Conservation (phyloP, 2,797 vertebrate species). For the Myripristis jacobus region DNA sequence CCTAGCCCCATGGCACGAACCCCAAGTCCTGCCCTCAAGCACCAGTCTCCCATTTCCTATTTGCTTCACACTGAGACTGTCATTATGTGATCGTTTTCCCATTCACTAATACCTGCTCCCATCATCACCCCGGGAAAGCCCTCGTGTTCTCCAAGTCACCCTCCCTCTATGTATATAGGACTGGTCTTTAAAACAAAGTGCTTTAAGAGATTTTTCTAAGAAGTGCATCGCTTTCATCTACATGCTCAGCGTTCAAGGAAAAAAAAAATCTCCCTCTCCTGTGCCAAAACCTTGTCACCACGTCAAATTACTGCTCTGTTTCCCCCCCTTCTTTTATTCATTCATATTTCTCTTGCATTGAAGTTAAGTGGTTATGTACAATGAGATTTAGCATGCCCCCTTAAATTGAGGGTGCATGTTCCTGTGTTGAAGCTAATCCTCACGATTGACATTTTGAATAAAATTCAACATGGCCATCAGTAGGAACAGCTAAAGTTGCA, state of each 20-base stretch:
- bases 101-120: constrained; percentile 68
- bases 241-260: constrained; percentile 23
- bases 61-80: constrained; percentile 84
- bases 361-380: constrained; percentile 67
- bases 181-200: constrained; percentile 47
- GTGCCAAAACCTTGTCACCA: constrained; percentile 62
- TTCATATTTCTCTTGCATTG: constrained; percentile 45
- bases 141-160: constrained; percentile 35
- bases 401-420: constrained; percentile 67
- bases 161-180: constrained; percentile 72
- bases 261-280: constrained; percentile 58
- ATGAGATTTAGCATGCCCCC: constrained; percentile 73
- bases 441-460: constrained; percentile 46
- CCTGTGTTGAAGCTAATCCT: constrained; percentile 43
- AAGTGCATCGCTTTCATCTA: constrained; percentile 36
- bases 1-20: constrained; percentile 71
- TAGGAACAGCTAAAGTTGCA: constrained; percentile 34
- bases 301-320: constrained; percentile 33
- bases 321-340: constrained; percentile 5
- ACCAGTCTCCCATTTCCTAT: constrained; percentile 70
- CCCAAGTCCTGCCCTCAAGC: constrained; percentile 76
- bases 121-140: constrained; percentile 5
- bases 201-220: constrained; percentile 47
- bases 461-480: constrained; percentile 41
- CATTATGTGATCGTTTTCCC: constrained; percentile 80